Percentiles rank a stretch among this genome's conserved stretches.
Conservation (phyloP, 2,113 vertebrate species). For the Onychorhynchus coronatus region DNA sequence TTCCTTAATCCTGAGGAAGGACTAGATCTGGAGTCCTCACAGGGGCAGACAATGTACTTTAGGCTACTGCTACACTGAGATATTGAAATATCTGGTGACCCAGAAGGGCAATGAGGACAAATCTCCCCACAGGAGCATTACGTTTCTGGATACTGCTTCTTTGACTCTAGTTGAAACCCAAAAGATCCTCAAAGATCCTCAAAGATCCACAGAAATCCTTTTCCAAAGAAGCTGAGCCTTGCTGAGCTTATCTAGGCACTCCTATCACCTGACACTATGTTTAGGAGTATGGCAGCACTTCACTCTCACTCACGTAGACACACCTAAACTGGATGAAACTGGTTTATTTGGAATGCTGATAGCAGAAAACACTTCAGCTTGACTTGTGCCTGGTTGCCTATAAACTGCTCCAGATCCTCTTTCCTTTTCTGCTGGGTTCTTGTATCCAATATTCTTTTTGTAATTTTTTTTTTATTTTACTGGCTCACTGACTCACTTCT, state of each 20-base stretch:
- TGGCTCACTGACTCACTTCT: background rate
- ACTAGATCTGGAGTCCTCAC: background rate
- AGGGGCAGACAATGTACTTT: background rate
- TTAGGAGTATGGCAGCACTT: background rate
- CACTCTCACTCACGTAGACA: background rate
- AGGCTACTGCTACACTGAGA: background rate
- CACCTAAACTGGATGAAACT: background rate
- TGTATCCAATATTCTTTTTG: background rate
- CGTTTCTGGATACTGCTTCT: background rate
- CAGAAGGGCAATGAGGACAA: background rate
- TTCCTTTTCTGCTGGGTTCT: background rate
- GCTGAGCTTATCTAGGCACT: background rate
- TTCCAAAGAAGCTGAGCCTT: background rate
- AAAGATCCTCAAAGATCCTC: background rate
- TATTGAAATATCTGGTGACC: background rate
- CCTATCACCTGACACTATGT: background rate
- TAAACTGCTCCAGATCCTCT: background rate
- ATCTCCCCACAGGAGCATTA: background rate
- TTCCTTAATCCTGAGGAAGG: background rate
- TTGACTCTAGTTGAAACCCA: background rate
- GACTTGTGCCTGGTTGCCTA: background rate
- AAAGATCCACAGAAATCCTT: background rate
- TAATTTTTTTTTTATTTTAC: background rate
- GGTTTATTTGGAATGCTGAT: background rate
- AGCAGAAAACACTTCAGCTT: background rate